Evolutionary conservation across 1,140 invertebrate genomes (phyloP), one percentile per base, ranked within the genome.

Genomic region (Hormaphis cornu): DNA sequence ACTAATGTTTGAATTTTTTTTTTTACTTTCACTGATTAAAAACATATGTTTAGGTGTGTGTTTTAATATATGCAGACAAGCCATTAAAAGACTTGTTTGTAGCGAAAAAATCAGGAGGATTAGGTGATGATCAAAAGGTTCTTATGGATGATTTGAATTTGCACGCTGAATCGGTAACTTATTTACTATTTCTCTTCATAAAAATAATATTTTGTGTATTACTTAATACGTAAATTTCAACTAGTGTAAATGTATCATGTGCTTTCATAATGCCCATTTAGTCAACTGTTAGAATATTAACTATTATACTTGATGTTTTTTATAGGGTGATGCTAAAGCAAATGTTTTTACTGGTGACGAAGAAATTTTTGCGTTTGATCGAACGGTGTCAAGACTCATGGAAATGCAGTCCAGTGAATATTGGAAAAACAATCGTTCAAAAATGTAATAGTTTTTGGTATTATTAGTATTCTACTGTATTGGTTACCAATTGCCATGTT

Each of bases 291-390:
- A 28, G 46, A 48, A 46, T n/a, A 12, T 12, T 46, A 44, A 6
- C 5, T 28, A 44, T 20, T 53, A 28, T 40, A 3, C 28, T 24
- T 40, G 1, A 18, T 12, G 1, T 22, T 35, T 26, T 30, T 53
- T n/a, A 35, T 75, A 90, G 84, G 80, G 87, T 74, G 79, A 85
- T 75, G 80, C 85, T 40, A 81, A 83, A 71, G 87, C 92, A 8
- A 95, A 89, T 76, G 88, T 98, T 73, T 98, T 98, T 75, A 97
- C 92, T 26, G 95, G 95, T 0, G 92, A 97, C 77, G 97, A 98
- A 79, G 96, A 99, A 81, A 80, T 95, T 69, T 99, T 98, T 82
- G 95, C 96, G 9, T 97, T 93, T 78, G 92, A 97, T 73, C 82
- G 97, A 69, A 97, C 95, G 18, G 77, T 97, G 14, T 98, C 95